Conservation (phyloP, 2,888 invertebrate genomes). For the Slavum lentiscoides region DNA sequence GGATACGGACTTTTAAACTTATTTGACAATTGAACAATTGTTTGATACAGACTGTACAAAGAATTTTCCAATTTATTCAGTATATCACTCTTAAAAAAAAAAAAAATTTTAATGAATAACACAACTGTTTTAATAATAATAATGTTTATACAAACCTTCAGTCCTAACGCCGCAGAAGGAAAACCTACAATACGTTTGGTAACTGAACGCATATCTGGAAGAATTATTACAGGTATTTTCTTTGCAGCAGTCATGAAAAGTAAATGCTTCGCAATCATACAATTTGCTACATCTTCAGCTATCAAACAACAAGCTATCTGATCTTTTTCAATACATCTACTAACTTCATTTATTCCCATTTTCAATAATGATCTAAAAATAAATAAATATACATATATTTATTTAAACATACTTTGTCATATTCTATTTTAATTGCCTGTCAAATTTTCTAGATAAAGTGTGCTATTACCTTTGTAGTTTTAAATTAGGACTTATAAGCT, state of each 20-base stretch:
- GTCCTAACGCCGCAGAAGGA: constrained; percentile 61
- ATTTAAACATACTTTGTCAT: not conserved
- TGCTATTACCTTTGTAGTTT: constrained; percentile 31
- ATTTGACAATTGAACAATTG: constrained; percentile 19
- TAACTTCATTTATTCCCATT: constrained; percentile 62
- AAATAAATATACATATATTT: not conserved
- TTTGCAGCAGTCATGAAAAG: constrained; percentile 60
- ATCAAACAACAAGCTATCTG: constrained; percentile 61
- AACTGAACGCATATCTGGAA: constrained; percentile 60
- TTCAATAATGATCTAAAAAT: constrained; percentile 57
- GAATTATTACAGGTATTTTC: constrained; percentile 61
- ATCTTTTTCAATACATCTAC: constrained; percentile 55
- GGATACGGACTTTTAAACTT: constrained; percentile 21
- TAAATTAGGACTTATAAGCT: constrained; percentile 21
- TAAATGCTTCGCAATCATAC: constrained; percentile 61
- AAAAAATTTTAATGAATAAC: not conserved
- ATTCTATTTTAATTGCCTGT: not conserved
- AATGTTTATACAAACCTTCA: constrained; percentile 57
- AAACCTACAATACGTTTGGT: constrained; percentile 61
- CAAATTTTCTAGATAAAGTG: not conserved
- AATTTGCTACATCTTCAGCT: constrained; percentile 61
- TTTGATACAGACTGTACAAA: constrained; percentile 17
- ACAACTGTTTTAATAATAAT: not conserved
- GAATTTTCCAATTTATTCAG: constrained; percentile 7
- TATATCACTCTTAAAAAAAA: constrained; percentile 31